Base-by-base conservation (phyloP, 2,797 vertebrate species). In the Todus mexicanus region DNA sequence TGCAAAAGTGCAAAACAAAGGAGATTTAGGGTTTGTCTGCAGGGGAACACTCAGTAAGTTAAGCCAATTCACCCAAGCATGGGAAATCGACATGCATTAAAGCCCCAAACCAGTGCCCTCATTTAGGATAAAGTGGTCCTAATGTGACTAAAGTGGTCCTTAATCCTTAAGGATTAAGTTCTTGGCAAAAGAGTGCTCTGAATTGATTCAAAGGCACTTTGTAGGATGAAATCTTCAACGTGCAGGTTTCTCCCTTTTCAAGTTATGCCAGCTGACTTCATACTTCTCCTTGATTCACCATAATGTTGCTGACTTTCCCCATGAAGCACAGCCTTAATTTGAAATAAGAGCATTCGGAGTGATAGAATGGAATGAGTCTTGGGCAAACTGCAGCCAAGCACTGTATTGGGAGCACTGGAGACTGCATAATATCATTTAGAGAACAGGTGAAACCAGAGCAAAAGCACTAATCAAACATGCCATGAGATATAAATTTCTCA, bases 91-190 rank as follows among this genome's bases (percentile, higher is more conserved):
- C 56, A 27, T 57, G 56, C n/a, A 26, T 57, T 87, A 86, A 80
- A 88, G 45, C 26, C 51, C 31, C 48, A 91, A 74, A 73, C 27
- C n/a, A 29, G 37, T 76, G 59, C 74, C 64, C 80, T 86, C 2
- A 4, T 73, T 92, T 66, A 78, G 66, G 66, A 63, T 94, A 74
- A 77, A 93, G 69, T 51, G 72, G 69, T 72, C 69, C 50, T 91
- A 87, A 93, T 89, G 73, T 87, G 82, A 83, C 89, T 92, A 51
- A 83, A 95, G 56, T 65, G 87, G 69, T 91, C 78, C 69, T 89
- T 94, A 91, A 63, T 89, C 50, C 59, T 63, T 71, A 50, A 43
- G 54, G 65, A 87, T 83, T 92, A 80, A 91, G 50, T 63, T 65
- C 33, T 54, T 63, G 54, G 51, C 47, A 72, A 77, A 89, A 85